Evolutionary conservation across 2,113 vertebrate genomes (phyloP).

Genomic region (Platycercus adscitus): DNA sequence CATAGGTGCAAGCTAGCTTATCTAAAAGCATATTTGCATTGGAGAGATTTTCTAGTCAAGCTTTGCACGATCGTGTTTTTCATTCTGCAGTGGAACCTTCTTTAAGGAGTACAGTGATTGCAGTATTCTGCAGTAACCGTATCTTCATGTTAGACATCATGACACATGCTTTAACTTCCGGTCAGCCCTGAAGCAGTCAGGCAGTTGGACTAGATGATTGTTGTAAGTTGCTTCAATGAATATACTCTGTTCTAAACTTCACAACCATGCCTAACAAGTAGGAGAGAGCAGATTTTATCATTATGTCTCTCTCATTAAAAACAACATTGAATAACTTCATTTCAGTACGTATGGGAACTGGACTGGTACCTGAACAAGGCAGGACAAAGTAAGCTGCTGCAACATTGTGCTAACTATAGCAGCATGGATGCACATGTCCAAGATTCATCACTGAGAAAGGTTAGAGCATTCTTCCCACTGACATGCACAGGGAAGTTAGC

Average conservation of each 20-base stretch:
- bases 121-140: neutral
- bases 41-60: neutral
- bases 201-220: neutral
- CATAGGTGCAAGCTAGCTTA: neutral
- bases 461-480: neutral
- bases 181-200: neutral
- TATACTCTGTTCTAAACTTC: neutral
- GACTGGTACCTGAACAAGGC: neutral
- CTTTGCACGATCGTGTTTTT: neutral
- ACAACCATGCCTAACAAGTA: neutral
- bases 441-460: neutral
- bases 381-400: neutral
- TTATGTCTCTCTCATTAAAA: neutral
- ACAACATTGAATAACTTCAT: neutral
- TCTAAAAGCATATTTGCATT: neutral
- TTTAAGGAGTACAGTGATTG: neutral
- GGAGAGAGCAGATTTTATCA: neutral
- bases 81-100: neutral
- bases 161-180: neutral
- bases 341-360: neutral
- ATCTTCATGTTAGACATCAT: neutral
- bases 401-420: neutral
- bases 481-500: neutral
- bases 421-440: fast-evolving
- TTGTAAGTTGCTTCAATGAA: neutral